Base-by-base conservation (phyloP, 2,888 invertebrate species). In the Anthrax anthrax region DNA sequence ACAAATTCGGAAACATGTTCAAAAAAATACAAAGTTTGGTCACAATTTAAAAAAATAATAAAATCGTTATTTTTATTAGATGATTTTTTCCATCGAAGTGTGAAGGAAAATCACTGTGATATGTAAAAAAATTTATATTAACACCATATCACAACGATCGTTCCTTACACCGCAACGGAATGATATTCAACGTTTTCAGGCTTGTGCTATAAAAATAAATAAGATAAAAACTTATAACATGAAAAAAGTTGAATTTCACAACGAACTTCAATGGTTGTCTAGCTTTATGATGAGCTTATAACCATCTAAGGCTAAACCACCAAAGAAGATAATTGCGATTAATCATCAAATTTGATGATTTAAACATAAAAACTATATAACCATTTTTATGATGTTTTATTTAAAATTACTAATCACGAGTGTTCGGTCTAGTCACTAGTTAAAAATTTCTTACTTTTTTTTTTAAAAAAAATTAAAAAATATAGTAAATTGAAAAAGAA, bases 71-170 rank as follows among this genome's bases (percentile, higher is more conserved):
- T 27, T 27, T 27, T 27, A 8, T 27, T 2, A 27, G 50, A 17
- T 47, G 51, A 42, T 5, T n/a, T 45, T 4, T 10, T 45, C 41
- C 43, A 42, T 58, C 54, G 54, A 63, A 57, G 56, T 65, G 61
- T 59, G 63, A 65, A 65, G 64, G 66, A 65, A 66, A 65, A 65
- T 66, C 65, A 65, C 65, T 65, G 65, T 65, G 65, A 65, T 66
- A 65, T 63, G 59, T 48, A 51, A 52, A n/a, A n/a, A n/a, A 23
- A 39, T 38, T 54, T 27, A 48, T 14, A 46, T 47, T 51, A 32
- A 48, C 55, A 53, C 55, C 62, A 65, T 65, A 65, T 64, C 65
- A 65, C 65, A 65, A 65, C 66, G 65, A 65, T 63, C 64, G 66
- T 65, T 65, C 65, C 64, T 63, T 63, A 64, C 47, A 60, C 54